These are phyloP conservation scores for Darevskia mixta DNA, from an alignment of 2,797 vertebrate genomes.

Conservation along the genomic window DNA sequence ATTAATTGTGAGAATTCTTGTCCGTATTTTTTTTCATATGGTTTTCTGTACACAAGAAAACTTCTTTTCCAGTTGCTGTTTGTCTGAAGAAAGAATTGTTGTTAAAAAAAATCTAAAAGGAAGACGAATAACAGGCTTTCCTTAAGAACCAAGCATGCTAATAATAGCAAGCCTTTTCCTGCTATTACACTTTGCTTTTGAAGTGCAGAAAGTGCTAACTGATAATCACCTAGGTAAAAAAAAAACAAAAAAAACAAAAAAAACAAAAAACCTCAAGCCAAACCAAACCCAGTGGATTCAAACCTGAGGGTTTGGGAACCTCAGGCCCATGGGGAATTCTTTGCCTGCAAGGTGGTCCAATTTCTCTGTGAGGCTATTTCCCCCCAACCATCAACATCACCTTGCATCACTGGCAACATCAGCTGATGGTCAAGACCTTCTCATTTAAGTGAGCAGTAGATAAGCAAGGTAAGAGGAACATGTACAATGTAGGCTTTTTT, in stretches of 20 bases:
- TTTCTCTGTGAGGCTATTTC: no score
- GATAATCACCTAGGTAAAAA: constrained; percentile 1
- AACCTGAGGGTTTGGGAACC: constrained; percentile 1
- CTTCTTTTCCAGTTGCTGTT: constrained; percentile 14
- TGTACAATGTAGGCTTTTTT: no score
- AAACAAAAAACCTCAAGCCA: no score
- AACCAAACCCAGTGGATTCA: background rate
- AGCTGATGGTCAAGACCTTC: no score
- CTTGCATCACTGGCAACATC: no score
- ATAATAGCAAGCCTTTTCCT: constrained; percentile 17
- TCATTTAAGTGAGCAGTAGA: no score
- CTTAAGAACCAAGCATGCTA: background rate
- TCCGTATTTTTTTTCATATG: constrained; percentile 55
- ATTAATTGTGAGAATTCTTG: constrained; percentile 72
- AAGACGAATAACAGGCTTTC: constrained; percentile 26
- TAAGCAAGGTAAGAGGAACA: no score
- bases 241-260: no score
- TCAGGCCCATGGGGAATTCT: no score
- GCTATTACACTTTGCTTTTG: constrained; percentile 35
- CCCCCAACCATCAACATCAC: no score
- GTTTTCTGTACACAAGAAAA: constrained; percentile 45
- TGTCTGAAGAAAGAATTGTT: constrained; percentile 44
- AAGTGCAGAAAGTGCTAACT: constrained; percentile 12
- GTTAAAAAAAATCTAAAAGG: constrained; percentile 31
- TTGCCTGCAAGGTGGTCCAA: no score